Percentiles rank a stretch among this genome's conserved stretches.
These are phyloP conservation scores for Synergus japonicus DNA, from an alignment of 2,888 invertebrate genomes.

Conservation along the genomic window DNA sequence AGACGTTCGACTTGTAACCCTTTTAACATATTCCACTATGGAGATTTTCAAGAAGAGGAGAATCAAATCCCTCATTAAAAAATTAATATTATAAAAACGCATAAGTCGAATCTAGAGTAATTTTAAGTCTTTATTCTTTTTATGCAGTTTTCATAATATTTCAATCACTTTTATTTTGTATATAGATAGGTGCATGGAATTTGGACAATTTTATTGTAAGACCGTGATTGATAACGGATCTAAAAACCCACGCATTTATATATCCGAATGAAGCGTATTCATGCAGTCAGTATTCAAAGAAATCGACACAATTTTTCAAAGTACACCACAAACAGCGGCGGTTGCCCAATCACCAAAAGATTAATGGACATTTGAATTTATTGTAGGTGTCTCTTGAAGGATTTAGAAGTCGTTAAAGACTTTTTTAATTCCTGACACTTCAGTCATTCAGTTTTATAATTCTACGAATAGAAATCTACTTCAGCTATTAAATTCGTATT, in stretches of 20 bases:
- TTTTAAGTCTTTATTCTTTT: too few relatives aligned
- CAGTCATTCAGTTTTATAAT: background rate
- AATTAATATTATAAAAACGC: too few relatives aligned
- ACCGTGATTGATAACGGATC: background rate
- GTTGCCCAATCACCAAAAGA: background rate
- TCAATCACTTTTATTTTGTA: background rate
- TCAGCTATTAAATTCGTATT: slow-evolving; percentile 16
- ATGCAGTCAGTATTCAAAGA: background rate
- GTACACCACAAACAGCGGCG: background rate
- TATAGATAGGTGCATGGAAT: slow-evolving; percentile 3
- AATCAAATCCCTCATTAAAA: too few relatives aligned
- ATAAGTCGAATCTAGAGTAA: too few relatives aligned
- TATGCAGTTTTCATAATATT: too few relatives aligned
- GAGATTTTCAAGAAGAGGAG: too few relatives aligned
- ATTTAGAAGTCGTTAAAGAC: background rate
- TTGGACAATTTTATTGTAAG: background rate
- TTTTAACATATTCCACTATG: too few relatives aligned
- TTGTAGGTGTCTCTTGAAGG: background rate
- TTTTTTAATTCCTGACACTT: slow-evolving; percentile 5
- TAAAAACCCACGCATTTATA: background rate
- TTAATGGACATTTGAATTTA: background rate
- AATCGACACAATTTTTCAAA: background rate
- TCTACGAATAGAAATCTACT: slow-evolving; percentile 21
- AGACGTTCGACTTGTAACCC: background rate
- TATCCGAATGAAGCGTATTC: background rate